phyloP scores from a whole-genome alignment of 2,797 vertebrate species.

The Thaleichthys pacificus region DNA sequence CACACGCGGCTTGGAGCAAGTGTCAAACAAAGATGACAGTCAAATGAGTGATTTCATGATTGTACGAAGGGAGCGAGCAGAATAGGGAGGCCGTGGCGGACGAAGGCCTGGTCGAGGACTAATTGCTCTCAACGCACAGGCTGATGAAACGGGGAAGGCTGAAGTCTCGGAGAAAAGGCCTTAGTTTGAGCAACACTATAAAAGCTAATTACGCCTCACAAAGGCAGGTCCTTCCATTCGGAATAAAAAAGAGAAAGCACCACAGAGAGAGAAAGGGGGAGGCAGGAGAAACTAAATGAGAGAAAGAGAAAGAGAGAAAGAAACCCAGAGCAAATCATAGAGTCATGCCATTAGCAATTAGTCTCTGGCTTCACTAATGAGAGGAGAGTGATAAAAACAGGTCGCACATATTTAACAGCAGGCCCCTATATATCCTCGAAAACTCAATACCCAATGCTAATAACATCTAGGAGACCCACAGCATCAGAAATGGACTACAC shows the following conservation, averaged over 20 bases:
- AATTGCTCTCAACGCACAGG: slow-evolving; percentile 77
- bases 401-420: slow-evolving; percentile 85
- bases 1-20: not conserved
- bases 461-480: slow-evolving; percentile 71
- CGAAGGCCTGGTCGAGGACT: not conserved
- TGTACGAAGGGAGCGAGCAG: not conserved
- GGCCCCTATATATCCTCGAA: slow-evolving; percentile 75
- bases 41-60: not conserved
- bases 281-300: slow-evolving; percentile 15
- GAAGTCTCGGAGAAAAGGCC: slow-evolving; percentile 66
- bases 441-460: slow-evolving; percentile 79
- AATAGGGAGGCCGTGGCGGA: not conserved
- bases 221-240: slow-evolving; percentile 84
- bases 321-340: slow-evolving; percentile 83
- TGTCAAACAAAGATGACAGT: not conserved
- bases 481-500: slow-evolving; percentile 48
- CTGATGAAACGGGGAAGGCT: slow-evolving; percentile 79
- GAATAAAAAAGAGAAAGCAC: slow-evolving; percentile 71
- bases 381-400: slow-evolving; percentile 80
- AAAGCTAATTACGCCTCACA: slow-evolving; percentile 93
- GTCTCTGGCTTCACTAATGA: slow-evolving; percentile 87
- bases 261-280: slow-evolving; percentile 14
- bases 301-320: slow-evolving; percentile 27
- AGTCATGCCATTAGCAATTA: slow-evolving; percentile 89
- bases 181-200: slow-evolving; percentile 84